Evolutionary conservation across 1,140 invertebrate genomes (phyloP), one percentile per base, ranked within the genome.

Genomic region (Rhagoletis zephyria): DNA sequence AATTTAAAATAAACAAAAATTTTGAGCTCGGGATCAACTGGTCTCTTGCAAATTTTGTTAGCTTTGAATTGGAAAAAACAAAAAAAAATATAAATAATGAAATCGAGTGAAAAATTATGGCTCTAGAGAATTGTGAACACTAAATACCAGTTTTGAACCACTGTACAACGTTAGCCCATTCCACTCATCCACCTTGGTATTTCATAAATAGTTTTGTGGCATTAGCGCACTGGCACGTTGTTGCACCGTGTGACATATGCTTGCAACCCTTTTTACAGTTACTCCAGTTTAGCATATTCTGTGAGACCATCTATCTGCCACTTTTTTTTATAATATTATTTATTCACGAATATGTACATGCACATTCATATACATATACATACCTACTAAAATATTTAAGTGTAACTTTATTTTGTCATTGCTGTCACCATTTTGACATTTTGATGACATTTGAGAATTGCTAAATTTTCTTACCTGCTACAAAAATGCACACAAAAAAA

Each of bases 391-490:
- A 81, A 81, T 81, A 56, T 81, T 51, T 56, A 56, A 56, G n/a
- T 81, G 74, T 56, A 56, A 81, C n/a, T 81, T 19, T 56, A 81
- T 81, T 81, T 56, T 81, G 74, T n/a, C 30, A 81, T 81, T 30
- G 74, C 48, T 56, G 74, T 81, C 48, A n/a, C 48, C 74, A 30
- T 81, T 81, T 81, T 81, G 74, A 81, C 48, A 81, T 81, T 81
- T 81, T 56, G 74, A 59, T 81, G 74, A 81, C 74, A 81, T 81
- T 81, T 81, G 74, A 81, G 45, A 81, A 81, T 81, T 81, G 74
- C 74, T 81, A 59, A 59, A 81, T 81, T 56, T 81, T 81, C 74
- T 81, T 81, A 81, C 74, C 74, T 81, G 74, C n/a, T 48, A 51
- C 51, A 40, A 77, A 77, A 77, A 30, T 30, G 30, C 30, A 30